A percentile compares a stretch with the other conserved stretches of the same genome.
These are phyloP conservation scores for Knipowitschia caucasica DNA, from an alignment of 2,797 vertebrate species.

Conservation along the genomic window DNA sequence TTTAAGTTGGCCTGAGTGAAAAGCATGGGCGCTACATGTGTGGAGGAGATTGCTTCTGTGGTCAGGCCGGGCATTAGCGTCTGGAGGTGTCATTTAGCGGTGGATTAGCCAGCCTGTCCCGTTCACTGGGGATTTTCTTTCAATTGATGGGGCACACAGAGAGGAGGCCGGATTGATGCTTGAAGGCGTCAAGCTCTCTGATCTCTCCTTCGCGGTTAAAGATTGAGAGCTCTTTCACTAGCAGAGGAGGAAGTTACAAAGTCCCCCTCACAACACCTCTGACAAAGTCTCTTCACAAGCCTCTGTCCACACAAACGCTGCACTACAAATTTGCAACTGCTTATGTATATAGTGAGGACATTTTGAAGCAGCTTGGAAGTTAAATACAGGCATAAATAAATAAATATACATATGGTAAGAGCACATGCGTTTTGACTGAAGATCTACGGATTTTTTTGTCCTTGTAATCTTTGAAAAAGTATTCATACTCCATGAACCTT, in stretches of 20 bases:
- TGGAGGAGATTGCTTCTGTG: conserved; percentile 67
- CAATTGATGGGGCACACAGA: conserved; percentile 58
- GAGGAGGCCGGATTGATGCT: conserved; percentile 64
- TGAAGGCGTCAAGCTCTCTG: conserved; percentile 56
- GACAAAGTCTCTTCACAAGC: neutral
- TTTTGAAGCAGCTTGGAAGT: neutral
- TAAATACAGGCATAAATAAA: neutral
- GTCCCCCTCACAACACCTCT: conserved; percentile 1
- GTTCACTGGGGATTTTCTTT: conserved; percentile 71
- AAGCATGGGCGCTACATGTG: conserved; percentile 62
- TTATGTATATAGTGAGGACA: neutral
- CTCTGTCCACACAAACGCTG: neutral
- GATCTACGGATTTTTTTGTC: too few species aligned
- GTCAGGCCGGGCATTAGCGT: conserved; percentile 73
- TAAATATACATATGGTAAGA: neutral
- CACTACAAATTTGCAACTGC: conserved; percentile 1
- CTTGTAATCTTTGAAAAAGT: too few species aligned
- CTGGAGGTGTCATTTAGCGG: conserved; percentile 75
- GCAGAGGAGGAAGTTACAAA: conserved; percentile 46
- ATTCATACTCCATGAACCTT: too few species aligned
- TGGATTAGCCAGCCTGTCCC: conserved; percentile 70
- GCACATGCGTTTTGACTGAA: neutral
- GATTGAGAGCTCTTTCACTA: conserved; percentile 60
- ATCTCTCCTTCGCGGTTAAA: conserved; percentile 52
- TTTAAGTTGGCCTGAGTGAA: conserved; percentile 65